Conservation (phyloP, 2,113 vertebrate species). For the Calyptommatus sinebrachiatus region DNA sequence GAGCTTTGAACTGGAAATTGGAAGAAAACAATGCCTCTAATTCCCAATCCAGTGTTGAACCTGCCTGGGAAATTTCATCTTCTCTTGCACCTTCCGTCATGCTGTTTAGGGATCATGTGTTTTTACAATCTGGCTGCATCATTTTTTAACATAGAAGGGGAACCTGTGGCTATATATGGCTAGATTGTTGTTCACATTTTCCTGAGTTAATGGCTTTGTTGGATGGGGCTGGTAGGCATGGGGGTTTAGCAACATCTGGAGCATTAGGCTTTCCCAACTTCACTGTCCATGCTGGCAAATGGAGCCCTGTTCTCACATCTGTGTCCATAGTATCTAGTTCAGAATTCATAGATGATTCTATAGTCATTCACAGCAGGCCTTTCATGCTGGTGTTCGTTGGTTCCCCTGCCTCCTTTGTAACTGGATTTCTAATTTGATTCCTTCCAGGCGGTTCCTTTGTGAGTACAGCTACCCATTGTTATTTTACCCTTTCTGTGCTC, state of each 20-base stretch:
- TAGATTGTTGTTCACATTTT: background rate
- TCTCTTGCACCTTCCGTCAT: background rate
- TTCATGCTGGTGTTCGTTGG: background rate
- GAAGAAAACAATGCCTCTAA: no score
- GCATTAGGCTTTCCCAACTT: no score
- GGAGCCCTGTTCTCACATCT: background rate
- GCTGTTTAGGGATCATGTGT: background rate
- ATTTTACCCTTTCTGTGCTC: background rate
- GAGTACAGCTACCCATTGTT: background rate
- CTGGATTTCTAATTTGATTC: background rate
- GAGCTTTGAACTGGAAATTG: background rate
- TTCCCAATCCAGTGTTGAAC: background rate
- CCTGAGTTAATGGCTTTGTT: background rate
- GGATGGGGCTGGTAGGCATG: background rate
- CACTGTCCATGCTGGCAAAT: background rate
- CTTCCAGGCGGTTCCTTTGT: background rate
- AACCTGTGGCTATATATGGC: background rate
- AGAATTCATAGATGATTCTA: background rate
- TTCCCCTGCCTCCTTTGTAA: background rate
- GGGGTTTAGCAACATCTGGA: background rate
- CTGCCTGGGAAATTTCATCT: background rate
- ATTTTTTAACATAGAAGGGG: background rate
- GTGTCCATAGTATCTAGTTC: background rate
- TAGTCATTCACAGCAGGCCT: background rate
- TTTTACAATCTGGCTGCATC: background rate